Evolutionary conservation across 30 jellyfish, hydroid and myxozoan species (phyloP).

Genomic region (Hydra vulgaris): DNA sequence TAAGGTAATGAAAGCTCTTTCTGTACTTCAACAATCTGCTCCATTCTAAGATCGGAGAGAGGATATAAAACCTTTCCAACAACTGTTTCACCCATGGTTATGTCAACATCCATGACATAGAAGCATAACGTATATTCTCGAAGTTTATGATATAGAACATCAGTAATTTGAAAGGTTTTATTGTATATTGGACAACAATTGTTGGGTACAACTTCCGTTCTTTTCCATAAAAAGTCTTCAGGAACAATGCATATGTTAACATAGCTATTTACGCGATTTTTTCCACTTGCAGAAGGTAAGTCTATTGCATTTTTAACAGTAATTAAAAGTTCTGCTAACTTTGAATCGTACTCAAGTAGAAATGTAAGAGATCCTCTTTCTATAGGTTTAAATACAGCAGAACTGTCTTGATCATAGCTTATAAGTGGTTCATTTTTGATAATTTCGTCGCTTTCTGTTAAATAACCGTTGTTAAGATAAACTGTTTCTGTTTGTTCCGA

Average conservation of each 20-base stretch:
- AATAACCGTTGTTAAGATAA: constrained; percentile 10
- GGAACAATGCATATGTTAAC: constrained; percentile 86
- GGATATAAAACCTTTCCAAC: constrained; percentile 83
- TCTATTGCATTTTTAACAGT: constrained; percentile 45
- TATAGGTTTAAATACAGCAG: not conserved
- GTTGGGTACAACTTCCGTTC: constrained; percentile 41
- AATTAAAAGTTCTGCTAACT: constrained; percentile 45
- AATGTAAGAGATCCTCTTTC: constrained; percentile 46
- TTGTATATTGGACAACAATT: constrained; percentile 53
- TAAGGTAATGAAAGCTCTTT: constrained; percentile 43
- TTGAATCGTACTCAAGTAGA: constrained; percentile 43
- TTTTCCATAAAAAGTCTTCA: constrained; percentile 86
- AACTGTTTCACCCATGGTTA: constrained; percentile 46
- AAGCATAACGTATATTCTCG: constrained; percentile 80
- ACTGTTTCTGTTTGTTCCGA: constrained; percentile 38
- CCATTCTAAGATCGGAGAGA: constrained; percentile 82
- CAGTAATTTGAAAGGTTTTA: constrained; percentile 63
- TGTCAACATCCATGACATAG: constrained; percentile 57
- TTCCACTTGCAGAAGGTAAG: constrained; percentile 15
- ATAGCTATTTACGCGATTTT: constrained; percentile 44
- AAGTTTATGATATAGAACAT: constrained; percentile 73
- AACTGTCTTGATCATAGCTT: constrained; percentile 63
- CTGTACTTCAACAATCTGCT: constrained; percentile 48
- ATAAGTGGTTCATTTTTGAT: constrained; percentile 37
- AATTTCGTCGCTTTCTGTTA: constrained; percentile 10